Evolutionary conservation across 2,888 invertebrate species (phyloP).

Genomic region (Malthinus flaveolus): DNA sequence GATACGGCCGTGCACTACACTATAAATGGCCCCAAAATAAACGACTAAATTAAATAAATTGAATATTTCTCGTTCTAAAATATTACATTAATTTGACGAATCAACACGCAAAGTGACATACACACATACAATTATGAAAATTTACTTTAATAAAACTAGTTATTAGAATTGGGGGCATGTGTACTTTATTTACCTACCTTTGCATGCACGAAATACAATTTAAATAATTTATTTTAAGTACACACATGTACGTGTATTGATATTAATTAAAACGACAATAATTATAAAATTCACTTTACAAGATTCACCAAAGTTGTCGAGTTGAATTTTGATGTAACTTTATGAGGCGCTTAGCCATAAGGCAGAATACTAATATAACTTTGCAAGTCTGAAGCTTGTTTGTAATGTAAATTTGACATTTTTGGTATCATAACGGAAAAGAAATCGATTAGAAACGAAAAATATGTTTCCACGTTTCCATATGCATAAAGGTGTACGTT

Average conservation of each 20-base stretch:
- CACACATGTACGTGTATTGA: neutral
- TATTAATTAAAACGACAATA: neutral
- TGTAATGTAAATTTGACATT: constrained; percentile 20
- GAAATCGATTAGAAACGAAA: constrained; percentile 11
- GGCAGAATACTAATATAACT: constrained; percentile 20
- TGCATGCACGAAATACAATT: too few species aligned
- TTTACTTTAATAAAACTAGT: too few species aligned
- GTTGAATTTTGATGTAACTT: constrained; percentile 20
- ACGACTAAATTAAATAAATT: too few species aligned
- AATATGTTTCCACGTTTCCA: constrained; percentile 3
- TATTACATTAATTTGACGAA: too few species aligned
- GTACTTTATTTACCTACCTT: too few species aligned
- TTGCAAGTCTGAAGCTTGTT: constrained; percentile 15
- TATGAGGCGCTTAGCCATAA: constrained; percentile 14
- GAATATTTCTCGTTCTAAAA: too few species aligned
- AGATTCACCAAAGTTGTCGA: constrained; percentile 16
- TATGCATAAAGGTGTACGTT: neutral
- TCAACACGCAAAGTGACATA: too few species aligned
- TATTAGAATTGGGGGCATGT: too few species aligned
- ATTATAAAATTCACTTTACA: constrained; percentile 14
- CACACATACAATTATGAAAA: too few species aligned
- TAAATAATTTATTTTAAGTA: neutral
- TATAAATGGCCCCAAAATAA: too few species aligned
- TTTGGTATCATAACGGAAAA: constrained; percentile 5
- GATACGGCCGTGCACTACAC: too few species aligned